Evolutionary conservation across 2,888 invertebrate species (phyloP), one percentile per base, ranked within the genome.

Genomic region (Volucella inflata): DNA sequence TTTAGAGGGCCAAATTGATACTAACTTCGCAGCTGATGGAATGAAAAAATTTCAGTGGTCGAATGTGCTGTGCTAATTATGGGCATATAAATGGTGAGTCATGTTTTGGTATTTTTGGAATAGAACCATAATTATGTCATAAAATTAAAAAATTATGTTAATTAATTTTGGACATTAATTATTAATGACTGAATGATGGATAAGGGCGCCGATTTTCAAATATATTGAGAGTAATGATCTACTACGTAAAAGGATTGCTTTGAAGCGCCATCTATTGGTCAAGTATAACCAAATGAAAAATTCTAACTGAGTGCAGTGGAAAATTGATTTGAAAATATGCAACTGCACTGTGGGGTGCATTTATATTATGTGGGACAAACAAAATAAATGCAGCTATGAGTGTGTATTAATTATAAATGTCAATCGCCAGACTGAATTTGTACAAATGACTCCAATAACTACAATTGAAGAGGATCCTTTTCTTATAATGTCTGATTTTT

Each of bases 1-100:
- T 64, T 36, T 36, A 12, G 17, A 40, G 1, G 2, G 16, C 0
- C 0, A 2, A 78, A 70, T 70, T 48, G 77, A 10, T 57, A 78
- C 77, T 78, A 78, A 71, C 77, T 78, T 78, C 77, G 17, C 30
- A 6, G 30, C 6, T 30, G 70, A 50, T 53, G 21, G 53, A 14
- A 44, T 48, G 12, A 30, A 2, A 36, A 14, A n/a, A 36, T 21
- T 38, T 14, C 62, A 62, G 53, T 48, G 50, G 53, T 55, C 40
- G 55, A 70, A 36, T 21, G 48, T 17, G 30, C 6, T 30, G 76
- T 68, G 70, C 77, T 77, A 64, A 77, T 64, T 70, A 30, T 62
- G 68, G 60, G 21, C 10, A 59, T 11, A 46, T 60, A 60, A 68
- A 30, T 30, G 30, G 67, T 76, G 59, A 76, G 36, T 36, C 67